Conservation (phyloP, 1,140 invertebrate genomes). For the Plodia interpunctella region DNA sequence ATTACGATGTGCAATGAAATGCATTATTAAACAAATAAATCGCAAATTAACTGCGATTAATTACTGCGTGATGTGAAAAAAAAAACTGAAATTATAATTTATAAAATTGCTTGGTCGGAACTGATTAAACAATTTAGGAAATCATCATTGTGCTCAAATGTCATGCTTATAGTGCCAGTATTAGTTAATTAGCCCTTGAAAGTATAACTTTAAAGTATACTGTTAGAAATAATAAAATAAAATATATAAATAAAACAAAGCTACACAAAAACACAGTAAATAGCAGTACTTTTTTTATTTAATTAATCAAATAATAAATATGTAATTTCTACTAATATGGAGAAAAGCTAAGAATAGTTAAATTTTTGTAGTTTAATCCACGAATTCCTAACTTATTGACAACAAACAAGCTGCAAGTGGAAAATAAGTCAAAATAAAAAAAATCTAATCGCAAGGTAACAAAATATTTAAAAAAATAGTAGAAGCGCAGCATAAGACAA, state of each 20-base stretch:
- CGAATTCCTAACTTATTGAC: constrained; percentile 17
- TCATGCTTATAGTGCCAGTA: no score
- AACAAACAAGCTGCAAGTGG: neutral
- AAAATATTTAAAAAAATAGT: constrained; percentile 4
- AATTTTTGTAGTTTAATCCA: constrained; percentile 24
- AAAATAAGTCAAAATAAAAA: constrained; percentile 16
- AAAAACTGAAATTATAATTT: no score
- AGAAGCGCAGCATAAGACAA: neutral
- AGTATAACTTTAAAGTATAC: neutral
- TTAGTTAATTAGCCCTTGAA: neutral
- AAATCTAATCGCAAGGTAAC: neutral
- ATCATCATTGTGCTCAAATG: no score
- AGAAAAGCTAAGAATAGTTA: constrained; percentile 19
- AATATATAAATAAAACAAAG: constrained; percentile 9
- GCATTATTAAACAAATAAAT: no score
- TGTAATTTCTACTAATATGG: constrained; percentile 35
- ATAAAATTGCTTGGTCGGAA: no score
- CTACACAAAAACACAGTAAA: constrained; percentile 42
- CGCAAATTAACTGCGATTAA: no score
- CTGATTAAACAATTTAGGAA: no score
- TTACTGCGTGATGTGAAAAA: no score
- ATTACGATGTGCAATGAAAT: no score
- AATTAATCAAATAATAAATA: constrained; percentile 58
- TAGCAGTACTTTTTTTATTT: constrained; percentile 31
- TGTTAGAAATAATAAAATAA: neutral